Conservation (phyloP, 64 coral and sea anemone genomes). For the Pocillopora damicornis region DNA sequence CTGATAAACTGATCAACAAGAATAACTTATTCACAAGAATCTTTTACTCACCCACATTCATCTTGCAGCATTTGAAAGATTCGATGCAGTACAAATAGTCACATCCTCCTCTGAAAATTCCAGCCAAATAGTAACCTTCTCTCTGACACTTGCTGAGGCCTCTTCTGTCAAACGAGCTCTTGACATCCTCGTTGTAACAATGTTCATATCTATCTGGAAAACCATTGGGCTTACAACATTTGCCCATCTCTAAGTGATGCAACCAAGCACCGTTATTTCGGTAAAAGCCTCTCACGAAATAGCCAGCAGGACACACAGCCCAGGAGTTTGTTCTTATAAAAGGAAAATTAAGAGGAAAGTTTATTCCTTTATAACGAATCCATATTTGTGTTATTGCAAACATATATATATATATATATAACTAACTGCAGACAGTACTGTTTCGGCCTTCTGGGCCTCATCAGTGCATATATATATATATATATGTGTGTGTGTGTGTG, state of each 20-base stretch:
- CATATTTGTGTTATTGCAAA: too few species aligned
- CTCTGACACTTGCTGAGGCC: constrained; percentile 27
- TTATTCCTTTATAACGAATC: neutral
- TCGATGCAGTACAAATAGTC: neutral
- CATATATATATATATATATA: neutral
- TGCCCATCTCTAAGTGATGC: constrained; percentile 33
- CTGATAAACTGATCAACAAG: too few species aligned
- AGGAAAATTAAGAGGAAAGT: neutral
- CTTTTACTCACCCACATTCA: neutral
- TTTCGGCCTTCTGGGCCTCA: too few species aligned
- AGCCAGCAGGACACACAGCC: constrained; percentile 33
- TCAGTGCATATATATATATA: too few species aligned
- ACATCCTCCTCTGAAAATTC: constrained; percentile 15
- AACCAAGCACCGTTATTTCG: neutral
- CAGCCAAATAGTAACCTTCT: constrained; percentile 34
- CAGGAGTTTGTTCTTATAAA: constrained; percentile 18
- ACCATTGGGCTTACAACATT: constrained; percentile 7
- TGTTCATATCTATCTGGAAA: constrained; percentile 9
- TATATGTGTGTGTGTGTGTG: too few species aligned
- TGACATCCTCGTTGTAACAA: constrained; percentile 32
- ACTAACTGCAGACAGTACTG: too few species aligned
- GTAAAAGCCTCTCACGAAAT: constrained; percentile 36
- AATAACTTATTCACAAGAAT: too few species aligned
- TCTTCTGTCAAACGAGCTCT: constrained; percentile 16
- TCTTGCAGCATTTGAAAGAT: constrained; percentile 20